These are phyloP conservation scores for Drosophila albomicans DNA, from an alignment of 1,140 invertebrate species.

Conservation along the genomic window DNA sequence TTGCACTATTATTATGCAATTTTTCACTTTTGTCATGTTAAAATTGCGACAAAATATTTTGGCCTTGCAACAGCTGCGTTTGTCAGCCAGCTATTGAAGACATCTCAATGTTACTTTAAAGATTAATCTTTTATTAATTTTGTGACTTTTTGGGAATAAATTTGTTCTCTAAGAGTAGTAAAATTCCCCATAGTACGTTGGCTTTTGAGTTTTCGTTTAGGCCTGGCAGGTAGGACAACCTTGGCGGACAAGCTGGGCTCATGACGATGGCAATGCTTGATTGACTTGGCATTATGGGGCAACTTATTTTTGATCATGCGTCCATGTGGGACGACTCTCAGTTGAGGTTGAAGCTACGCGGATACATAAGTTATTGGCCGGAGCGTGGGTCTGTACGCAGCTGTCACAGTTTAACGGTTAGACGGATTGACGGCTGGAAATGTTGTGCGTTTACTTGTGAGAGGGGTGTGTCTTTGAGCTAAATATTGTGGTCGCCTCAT, in stretches of 20 bases:
- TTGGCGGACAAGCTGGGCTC: slow-evolving; percentile 41
- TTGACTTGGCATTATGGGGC: slow-evolving; percentile 52
- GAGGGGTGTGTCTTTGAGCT: slow-evolving; percentile 22
- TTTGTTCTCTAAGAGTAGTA: too few species aligned
- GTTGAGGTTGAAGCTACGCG: neutral
- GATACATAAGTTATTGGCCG: slow-evolving; percentile 4
- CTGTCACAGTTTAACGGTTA: slow-evolving; percentile 12
- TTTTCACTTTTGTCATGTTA: too few species aligned
- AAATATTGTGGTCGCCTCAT: slow-evolving; percentile 37
- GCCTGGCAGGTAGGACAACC: slow-evolving; percentile 11
- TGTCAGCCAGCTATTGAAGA: too few species aligned
- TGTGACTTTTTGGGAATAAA: too few species aligned
- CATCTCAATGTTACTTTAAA: too few species aligned
- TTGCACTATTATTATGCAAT: too few species aligned
- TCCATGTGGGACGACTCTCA: slow-evolving; percentile 19
- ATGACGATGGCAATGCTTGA: slow-evolving; percentile 52
- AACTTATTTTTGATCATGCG: slow-evolving; percentile 49
- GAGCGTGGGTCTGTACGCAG: slow-evolving; percentile 20
- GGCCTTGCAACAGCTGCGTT: too few species aligned
- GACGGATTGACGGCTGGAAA: neutral
- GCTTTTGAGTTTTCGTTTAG: neutral
- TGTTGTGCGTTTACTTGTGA: neutral
- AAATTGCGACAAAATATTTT: too few species aligned
- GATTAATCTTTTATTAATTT: too few species aligned
- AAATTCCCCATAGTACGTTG: too few species aligned